Evolutionary conservation across 2,113 vertebrate genomes (phyloP), one percentile per base, ranked within the genome.

Genomic region (Sylvilagus bachmani): DNA sequence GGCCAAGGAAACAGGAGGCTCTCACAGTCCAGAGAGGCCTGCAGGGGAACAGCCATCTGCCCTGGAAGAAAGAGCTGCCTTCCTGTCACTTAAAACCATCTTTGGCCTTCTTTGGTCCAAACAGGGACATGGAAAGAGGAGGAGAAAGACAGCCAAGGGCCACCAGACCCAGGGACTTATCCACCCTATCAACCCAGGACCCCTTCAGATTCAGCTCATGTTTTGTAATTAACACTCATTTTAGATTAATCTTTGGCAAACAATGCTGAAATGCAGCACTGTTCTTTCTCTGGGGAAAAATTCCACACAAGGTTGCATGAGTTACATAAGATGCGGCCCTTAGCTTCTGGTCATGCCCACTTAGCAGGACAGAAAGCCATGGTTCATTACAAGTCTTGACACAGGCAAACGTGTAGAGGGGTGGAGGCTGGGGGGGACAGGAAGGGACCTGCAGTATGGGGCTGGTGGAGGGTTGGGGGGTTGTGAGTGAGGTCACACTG

Each of bases 211-310:
- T 86, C 64, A 77, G 24, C 21, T 86, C 71, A 66, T 7, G 27
- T 55, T 88, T 85, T 80, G 12, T 58, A 77, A 93, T 61, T 74
- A 89, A 90, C 85, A 83, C 13, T 58, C 44, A 91, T 55, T 81
- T 89, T 62, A 33, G 87, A 55, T 83, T 61, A 85, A 51, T 70
- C 14, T 77, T 77, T 70, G 88, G 10, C 51, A 71, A 71, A 81
- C 78, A 62, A 85, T 92, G 49, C n/a, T 90, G 44, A 89, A 81
- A 85, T 24, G 17, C 11, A 69, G 29, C 61, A 38, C 36, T 78
- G 29, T 33, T 61, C 66, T 58, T 67, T 69, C n/a, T 49, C 70
- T 75, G 27, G 53, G 6, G 38, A 14, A 91, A 84, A 53, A 64
- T 51, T 36, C 51, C 58, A 79, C 2, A 74, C 38, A 53, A 71